These are phyloP conservation scores for Scaptomyza montana DNA, from an alignment of 1,140 invertebrate species.

Conservation along the genomic window DNA sequence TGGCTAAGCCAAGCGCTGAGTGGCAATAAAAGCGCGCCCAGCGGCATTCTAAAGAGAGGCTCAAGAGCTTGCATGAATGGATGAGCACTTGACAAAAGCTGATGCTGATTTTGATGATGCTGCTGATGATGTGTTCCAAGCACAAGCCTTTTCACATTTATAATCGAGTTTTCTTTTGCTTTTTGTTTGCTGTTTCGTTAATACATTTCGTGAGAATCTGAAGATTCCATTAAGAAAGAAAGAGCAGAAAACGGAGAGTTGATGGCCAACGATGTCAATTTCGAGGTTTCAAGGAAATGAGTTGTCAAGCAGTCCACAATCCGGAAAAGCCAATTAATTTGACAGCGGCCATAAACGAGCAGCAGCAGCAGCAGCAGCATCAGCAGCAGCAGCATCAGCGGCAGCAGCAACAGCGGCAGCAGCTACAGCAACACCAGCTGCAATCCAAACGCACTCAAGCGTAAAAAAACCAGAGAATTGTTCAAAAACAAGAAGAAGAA, in stretches of 20 bases:
- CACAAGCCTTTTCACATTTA: no score
- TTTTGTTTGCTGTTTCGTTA: no score
- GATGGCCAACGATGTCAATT: not conserved
- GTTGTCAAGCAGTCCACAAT: slow-evolving; percentile 51
- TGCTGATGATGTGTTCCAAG: no score
- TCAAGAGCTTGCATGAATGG: slow-evolving; percentile 43
- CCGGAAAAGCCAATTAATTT: slow-evolving; percentile 81
- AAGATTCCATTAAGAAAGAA: not conserved
- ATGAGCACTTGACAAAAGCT: slow-evolving; percentile 24
- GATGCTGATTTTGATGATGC: slow-evolving; percentile 5
- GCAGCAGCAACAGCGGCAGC: slow-evolving; percentile 22
- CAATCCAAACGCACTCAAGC: slow-evolving; percentile 55
- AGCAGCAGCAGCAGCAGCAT: slow-evolving; percentile 14
- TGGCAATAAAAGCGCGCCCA: slow-evolving; percentile 58
- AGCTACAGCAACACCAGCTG: slow-evolving; percentile 9
- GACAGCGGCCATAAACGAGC: slow-evolving; percentile 70
- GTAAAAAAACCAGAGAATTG: slow-evolving; percentile 43
- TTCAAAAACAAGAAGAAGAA: not conserved
- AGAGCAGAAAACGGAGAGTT: not conserved
- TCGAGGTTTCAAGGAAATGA: slow-evolving; percentile 54
- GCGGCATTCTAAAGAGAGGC: slow-evolving; percentile 45
- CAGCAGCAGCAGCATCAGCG: slow-evolving; percentile 53
- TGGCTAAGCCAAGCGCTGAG: not conserved
- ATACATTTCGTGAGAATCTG: slow-evolving; percentile 22
- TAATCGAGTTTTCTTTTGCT: no score